phyloP scores from a whole-genome alignment of 2,888 invertebrate genomes.

The Thera britannica region DNA sequence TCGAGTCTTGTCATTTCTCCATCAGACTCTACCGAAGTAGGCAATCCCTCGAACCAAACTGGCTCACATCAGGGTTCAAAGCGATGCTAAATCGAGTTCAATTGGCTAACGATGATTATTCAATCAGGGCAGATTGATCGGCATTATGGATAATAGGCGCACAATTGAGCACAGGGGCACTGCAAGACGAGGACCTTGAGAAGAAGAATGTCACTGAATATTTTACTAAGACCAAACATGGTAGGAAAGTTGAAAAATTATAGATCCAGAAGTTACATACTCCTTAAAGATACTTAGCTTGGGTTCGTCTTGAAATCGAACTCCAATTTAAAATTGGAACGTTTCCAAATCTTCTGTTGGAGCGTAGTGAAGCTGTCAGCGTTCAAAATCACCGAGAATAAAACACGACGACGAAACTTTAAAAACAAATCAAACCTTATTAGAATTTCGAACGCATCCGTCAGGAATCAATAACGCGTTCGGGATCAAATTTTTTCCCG shows the following conservation, averaged over 20 bases:
- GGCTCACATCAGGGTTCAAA: constrained; percentile 39
- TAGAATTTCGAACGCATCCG: constrained; percentile 43
- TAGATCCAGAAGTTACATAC: constrained; percentile 12
- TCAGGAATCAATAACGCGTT: constrained; percentile 69
- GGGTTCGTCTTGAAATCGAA: constrained; percentile 27
- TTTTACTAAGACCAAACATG: constrained; percentile 19
- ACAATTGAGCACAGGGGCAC: constrained; percentile 50
- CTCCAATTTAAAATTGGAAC: constrained; percentile 34
- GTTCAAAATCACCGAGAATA: constrained; percentile 15
- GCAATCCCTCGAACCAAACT: constrained; percentile 34
- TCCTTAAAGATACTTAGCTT: constrained; percentile 7
- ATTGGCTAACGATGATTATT: constrained; percentile 83
- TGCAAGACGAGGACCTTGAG: constrained; percentile 39
- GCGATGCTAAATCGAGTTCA: constrained; percentile 71
- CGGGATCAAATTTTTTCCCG: constrained; percentile 63
- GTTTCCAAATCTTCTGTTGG: constrained; percentile 23
- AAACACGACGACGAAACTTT: constrained; percentile 23
- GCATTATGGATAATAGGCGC: constrained; percentile 78
- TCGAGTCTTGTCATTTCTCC: background rate
- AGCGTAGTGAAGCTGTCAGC: constrained; percentile 32
- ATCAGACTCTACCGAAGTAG: constrained; percentile 14
- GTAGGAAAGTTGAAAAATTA: background rate
- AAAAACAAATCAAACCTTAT: constrained; percentile 31
- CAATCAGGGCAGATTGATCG: constrained; percentile 83
- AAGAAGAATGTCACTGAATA: constrained; percentile 19